Percentiles rank a stretch among this genome's conserved stretches.
Conservation (phyloP, 2,888 invertebrate species). For the Torymus tubicola region DNA sequence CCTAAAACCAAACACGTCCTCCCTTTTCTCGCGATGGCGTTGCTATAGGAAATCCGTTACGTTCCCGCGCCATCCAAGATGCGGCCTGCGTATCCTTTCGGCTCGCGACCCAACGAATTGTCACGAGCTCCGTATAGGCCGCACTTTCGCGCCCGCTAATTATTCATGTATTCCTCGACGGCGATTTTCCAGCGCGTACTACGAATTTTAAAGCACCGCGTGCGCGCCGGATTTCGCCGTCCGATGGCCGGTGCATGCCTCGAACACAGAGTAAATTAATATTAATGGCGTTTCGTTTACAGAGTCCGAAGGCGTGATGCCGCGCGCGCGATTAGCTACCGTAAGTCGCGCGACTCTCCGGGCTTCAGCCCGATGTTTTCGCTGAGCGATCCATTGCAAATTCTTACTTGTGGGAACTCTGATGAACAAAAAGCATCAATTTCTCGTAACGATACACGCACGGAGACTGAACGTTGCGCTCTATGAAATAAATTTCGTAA, state of each 20-base stretch:
- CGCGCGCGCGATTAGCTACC: constrained; percentile 55
- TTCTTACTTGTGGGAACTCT: no score
- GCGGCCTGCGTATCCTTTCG: background rate
- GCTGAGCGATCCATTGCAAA: no score
- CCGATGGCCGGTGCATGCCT: constrained; percentile 45
- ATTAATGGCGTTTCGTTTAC: constrained; percentile 65
- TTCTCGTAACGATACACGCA: no score
- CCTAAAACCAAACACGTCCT: background rate
- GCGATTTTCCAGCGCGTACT: constrained; percentile 64
- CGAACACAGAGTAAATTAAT: constrained; percentile 61
- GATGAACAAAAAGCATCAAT: no score
- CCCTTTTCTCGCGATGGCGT: background rate
- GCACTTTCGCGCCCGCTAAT: constrained; percentile 53
- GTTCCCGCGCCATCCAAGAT: background rate
- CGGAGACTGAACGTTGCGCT: background rate
- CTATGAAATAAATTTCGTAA: constrained; percentile 9
- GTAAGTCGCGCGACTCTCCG: constrained; percentile 38
- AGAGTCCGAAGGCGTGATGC: constrained; percentile 61
- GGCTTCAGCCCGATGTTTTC: no score
- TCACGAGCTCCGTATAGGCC: constrained; percentile 14
- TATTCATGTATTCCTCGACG: constrained; percentile 66
- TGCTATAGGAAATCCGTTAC: background rate
- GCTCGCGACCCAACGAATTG: constrained; percentile 28
- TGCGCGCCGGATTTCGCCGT: constrained; percentile 6
- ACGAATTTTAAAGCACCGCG: constrained; percentile 63